These are phyloP conservation scores for Leiothrix lutea DNA, from an alignment of 2,113 vertebrate species.

Conservation along the genomic window DNA sequence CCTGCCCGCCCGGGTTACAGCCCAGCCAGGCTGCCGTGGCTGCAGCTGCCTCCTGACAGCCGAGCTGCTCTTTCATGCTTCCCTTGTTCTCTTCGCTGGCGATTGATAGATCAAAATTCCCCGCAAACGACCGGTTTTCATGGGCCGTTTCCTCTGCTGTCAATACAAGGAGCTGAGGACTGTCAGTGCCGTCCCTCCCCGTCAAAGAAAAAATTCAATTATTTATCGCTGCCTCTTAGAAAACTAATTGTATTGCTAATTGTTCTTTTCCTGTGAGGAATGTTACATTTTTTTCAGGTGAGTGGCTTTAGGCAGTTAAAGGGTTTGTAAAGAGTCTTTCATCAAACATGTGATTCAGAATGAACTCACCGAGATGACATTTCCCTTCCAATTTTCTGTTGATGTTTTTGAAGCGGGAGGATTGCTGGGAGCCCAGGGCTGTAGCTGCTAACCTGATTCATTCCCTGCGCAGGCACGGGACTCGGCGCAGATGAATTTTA, in stretches of 20 bases:
- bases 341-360: conserved; percentile 42
- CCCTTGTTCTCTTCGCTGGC: conserved; percentile 30
- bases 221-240: conserved; percentile 52
- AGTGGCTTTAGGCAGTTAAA: conserved; percentile 21
- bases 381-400: conserved; percentile 46
- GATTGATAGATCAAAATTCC: conserved; percentile 55
- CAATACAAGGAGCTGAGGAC: conserved; percentile 37
- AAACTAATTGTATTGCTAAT: conserved; percentile 72
- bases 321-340: conserved; percentile 59
- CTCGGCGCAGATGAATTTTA: not conserved
- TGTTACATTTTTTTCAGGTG: not conserved
- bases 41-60: not conserved
- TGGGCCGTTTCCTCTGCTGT: conserved; percentile 67
- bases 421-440: conserved; percentile 26
- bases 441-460: not conserved
- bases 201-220: conserved; percentile 25
- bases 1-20: fast-evolving
- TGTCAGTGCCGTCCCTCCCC: conserved; percentile 49
- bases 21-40: not conserved
- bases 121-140: conserved; percentile 61
- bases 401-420: not conserved
- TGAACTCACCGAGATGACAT: conserved; percentile 8
- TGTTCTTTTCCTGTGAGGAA: conserved; percentile 42
- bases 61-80: conserved; percentile 42
- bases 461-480: not conserved